Percentiles rank a stretch among this genome's conserved stretches.
phyloP scores from a whole-genome alignment of 2,113 vertebrate genomes.

The Hystrix brachyura region DNA sequence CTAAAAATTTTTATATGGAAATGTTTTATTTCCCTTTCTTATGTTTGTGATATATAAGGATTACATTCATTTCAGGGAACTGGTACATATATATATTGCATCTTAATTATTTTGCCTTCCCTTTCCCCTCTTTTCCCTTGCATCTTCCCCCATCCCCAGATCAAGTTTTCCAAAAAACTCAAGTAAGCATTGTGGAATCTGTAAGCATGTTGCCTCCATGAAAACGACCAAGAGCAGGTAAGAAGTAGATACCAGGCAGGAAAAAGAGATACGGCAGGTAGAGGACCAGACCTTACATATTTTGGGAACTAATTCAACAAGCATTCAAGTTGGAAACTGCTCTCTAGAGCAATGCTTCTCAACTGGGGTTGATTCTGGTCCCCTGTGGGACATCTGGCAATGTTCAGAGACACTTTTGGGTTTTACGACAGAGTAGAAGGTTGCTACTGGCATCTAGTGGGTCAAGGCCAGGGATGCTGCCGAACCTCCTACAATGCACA shows the following conservation, averaged over 20 bases:
- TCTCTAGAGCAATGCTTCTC: not conserved
- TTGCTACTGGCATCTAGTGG: not conserved
- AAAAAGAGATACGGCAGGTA: not conserved
- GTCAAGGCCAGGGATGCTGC: not conserved
- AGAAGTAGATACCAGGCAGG: not conserved
- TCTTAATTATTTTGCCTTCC: not conserved
- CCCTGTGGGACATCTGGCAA: not conserved
- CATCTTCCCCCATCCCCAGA: not conserved
- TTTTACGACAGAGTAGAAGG: not conserved
- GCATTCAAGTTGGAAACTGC: not conserved
- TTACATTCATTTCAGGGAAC: not conserved
- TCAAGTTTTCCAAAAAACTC: slow-evolving; percentile 10
- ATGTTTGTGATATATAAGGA: not conserved
- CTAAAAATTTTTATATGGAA: not conserved
- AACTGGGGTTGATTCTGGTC: not conserved
- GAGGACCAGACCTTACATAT: not conserved
- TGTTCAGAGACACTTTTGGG: not conserved
- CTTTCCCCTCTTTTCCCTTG: not conserved
- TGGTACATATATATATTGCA: not conserved
- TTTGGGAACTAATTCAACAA: not conserved
- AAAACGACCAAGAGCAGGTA: not conserved
- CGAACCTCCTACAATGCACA: not conserved
- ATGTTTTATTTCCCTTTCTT: not conserved
- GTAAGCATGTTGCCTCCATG: not conserved
- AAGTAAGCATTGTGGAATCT: slow-evolving; percentile 37